Percentiles rank a stretch among this genome's conserved stretches.
These are phyloP conservation scores for Beroe ovata DNA, from an alignment of 37 sponge, comb jelly and placozoan genomes.

Conservation along the genomic window DNA sequence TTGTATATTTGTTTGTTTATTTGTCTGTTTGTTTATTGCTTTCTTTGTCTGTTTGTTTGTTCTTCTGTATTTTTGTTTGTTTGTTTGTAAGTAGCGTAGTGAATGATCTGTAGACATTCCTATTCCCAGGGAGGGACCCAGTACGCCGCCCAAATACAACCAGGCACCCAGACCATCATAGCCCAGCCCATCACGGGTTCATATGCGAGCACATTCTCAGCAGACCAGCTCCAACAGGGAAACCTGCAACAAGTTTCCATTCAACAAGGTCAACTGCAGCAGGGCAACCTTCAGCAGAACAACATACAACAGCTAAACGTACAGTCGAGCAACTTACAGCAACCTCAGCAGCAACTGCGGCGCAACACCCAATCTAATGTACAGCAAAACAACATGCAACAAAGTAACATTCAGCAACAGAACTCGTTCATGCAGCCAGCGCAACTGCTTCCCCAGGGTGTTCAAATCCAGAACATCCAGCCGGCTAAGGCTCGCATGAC, in stretches of 20 bases:
- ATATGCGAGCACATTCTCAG: neutral
- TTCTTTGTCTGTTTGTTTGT: too few relatives aligned
- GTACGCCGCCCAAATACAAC: conserved; percentile 25
- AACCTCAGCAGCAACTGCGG: neutral
- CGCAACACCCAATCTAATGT: neutral
- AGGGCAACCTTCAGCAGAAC: neutral
- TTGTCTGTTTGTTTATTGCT: too few relatives aligned
- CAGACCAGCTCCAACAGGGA: too few relatives aligned
- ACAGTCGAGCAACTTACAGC: neutral
- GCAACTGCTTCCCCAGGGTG: neutral
- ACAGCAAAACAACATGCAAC: neutral
- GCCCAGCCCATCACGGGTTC: neutral
- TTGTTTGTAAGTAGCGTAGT: too few relatives aligned
- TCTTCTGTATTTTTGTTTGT: too few relatives aligned
- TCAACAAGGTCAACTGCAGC: neutral
- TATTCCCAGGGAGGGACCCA: neutral
- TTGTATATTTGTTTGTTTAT: too few relatives aligned
- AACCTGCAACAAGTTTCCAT: neutral
- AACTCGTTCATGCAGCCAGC: too few relatives aligned
- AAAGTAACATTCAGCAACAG: neutral
- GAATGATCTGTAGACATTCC: too few relatives aligned
- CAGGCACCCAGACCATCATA: conserved; percentile 18
- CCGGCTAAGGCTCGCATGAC: too few relatives aligned
- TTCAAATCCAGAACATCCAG: neutral
- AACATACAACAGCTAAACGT: neutral